These are phyloP conservation scores for Henricia sp. DNA, from an alignment of 53 echinoderm and acorn worm species.

Conservation along the genomic window DNA sequence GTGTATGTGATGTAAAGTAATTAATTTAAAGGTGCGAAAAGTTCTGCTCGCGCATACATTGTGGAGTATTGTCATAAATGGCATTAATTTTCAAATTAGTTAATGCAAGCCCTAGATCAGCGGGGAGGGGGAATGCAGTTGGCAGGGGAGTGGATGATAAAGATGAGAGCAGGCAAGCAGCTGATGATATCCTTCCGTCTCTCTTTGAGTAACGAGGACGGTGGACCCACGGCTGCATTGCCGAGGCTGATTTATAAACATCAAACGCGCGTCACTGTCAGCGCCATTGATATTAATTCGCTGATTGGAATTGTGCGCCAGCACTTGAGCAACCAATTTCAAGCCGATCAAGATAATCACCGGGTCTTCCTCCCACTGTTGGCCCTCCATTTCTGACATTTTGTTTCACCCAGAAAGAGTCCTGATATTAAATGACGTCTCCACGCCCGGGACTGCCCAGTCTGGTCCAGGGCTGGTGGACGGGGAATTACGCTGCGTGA, in stretches of 20 bases:
- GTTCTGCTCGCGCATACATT: conserved; percentile 5
- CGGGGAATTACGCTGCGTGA: conserved; percentile 45
- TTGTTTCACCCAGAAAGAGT: neutral
- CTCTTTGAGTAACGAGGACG: neutral
- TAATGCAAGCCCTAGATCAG: too few species aligned
- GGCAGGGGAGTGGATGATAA: neutral
- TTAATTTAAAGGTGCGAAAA: neutral
- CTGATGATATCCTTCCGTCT: neutral
- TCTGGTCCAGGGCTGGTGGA: conserved; percentile 44
- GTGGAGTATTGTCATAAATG: neutral
- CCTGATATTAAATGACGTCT: conserved; percentile 35
- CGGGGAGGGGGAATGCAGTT: neutral
- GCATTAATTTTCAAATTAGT: conserved; percentile 27
- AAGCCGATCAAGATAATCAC: conserved; percentile 49
- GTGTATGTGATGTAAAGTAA: too few species aligned
- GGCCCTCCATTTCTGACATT: neutral
- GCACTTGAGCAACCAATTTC: conserved; percentile 59
- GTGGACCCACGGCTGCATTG: conserved; percentile 4
- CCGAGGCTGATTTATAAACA: conserved; percentile 38
- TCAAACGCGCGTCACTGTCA: conserved; percentile 42
- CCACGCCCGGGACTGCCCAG: conserved; percentile 1
- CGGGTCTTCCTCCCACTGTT: neutral
- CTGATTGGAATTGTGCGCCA: conserved; percentile 52
- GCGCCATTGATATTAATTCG: conserved; percentile 44
- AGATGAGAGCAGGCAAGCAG: neutral